Evolutionary conservation across 2,113 vertebrate species (phyloP).

Genomic region (Xenopus borealis): DNA sequence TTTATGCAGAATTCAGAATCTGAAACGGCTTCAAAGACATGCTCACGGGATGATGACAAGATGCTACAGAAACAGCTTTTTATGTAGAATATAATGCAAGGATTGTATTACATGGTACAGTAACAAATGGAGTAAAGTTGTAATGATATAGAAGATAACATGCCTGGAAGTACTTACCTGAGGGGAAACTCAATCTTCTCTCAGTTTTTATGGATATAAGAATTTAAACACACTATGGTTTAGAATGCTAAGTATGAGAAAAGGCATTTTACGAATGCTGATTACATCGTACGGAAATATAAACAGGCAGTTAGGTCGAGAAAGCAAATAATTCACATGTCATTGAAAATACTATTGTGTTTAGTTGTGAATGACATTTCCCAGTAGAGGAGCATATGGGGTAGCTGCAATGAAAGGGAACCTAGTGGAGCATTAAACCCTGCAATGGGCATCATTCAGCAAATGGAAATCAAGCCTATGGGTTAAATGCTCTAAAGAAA

Average conservation of each 20-base stretch:
- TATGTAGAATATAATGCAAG: constrained; percentile 93
- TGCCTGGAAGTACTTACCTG: constrained; percentile 99
- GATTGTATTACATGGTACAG: constrained; percentile 96
- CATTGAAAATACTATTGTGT: constrained; percentile 31
- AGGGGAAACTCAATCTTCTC: constrained; percentile 88
- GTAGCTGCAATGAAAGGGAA: constrained; percentile 30
- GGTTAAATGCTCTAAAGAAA: constrained; percentile 46
- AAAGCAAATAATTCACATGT: constrained; percentile 44
- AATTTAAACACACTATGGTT: constrained; percentile 75
- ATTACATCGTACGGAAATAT: constrained; percentile 40
- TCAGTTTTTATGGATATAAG: constrained; percentile 80
- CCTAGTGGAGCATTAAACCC: constrained; percentile 39
- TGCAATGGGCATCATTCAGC: constrained; percentile 44
- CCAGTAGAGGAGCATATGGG: constrained; percentile 36
- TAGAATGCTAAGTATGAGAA: constrained; percentile 69
- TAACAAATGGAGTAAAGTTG: constrained; percentile 84
- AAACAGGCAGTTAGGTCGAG: constrained; percentile 39
- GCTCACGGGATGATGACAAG: constrained; percentile 94
- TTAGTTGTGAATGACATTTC: constrained; percentile 40
- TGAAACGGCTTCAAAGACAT: constrained; percentile 96
- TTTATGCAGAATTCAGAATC: constrained; percentile 90
- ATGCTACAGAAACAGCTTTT: constrained; percentile 96
- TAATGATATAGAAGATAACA: constrained; percentile 93
- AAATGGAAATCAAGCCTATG: constrained; percentile 45
- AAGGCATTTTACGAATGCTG: constrained; percentile 58